These are phyloP conservation scores for Tachystola acroxantha DNA, from an alignment of 2,888 invertebrate species.

Conservation along the genomic window DNA sequence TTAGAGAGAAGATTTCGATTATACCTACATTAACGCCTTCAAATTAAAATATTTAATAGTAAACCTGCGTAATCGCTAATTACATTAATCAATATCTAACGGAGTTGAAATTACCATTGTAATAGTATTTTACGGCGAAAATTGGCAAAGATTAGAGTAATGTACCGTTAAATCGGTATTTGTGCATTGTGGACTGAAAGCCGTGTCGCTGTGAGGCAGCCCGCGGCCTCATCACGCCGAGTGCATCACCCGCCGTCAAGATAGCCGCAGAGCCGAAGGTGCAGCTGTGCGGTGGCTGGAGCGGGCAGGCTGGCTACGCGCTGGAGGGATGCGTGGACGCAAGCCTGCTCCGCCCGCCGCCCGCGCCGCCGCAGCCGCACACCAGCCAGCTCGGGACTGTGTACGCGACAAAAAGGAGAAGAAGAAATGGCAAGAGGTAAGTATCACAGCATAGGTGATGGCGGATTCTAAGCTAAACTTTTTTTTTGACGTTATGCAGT, in stretches of 20 bases:
- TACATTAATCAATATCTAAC: no score
- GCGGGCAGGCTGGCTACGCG: constrained; percentile 65
- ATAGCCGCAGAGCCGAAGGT: constrained; percentile 71
- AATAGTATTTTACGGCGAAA: no score
- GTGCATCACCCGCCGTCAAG: constrained; percentile 48
- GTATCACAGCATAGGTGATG: no score
- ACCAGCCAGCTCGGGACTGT: constrained; percentile 95
- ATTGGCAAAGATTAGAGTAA: no score
- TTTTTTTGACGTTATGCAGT: no score
- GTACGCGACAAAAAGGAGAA: constrained; percentile 96
- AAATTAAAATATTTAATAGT: neutral
- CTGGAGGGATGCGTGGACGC: constrained; percentile 88
- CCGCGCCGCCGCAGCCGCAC: constrained; percentile 83
- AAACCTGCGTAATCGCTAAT: no score
- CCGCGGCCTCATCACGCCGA: neutral
- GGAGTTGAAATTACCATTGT: no score
- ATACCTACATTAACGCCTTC: no score
- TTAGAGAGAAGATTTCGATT: neutral
- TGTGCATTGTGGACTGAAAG: neutral
- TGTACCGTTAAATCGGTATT: no score
- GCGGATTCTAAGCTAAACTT: no score
- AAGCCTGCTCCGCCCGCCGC: constrained; percentile 85
- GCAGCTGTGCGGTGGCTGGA: constrained; percentile 66
- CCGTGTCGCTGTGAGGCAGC: neutral
- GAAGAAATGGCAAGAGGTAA: constrained; percentile 98